phyloP scores from a whole-genome alignment of 2,113 vertebrate species.

The Ptychochromis oligacanthus region DNA sequence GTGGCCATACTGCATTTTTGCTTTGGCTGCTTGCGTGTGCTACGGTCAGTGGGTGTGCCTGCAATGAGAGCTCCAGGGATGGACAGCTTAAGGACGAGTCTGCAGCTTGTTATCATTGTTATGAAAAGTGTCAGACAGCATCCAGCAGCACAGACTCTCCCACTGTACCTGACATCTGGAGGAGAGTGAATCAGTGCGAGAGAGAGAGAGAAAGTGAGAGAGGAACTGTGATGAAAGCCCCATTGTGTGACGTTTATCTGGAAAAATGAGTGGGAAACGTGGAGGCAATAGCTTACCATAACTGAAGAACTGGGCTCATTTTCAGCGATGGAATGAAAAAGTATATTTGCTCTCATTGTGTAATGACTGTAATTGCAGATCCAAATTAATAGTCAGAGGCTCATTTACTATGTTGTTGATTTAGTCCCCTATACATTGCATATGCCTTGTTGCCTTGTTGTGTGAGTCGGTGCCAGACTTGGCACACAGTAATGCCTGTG shows the following conservation, averaged over 20 bases:
- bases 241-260: slow-evolving; percentile 66
- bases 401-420: slow-evolving; percentile 44
- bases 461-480: slow-evolving; percentile 75
- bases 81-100: slow-evolving; percentile 70
- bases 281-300: slow-evolving; percentile 28
- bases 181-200: slow-evolving; percentile 33
- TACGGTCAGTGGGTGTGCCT: slow-evolving; percentile 39
- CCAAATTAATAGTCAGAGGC: slow-evolving; percentile 50
- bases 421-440: slow-evolving; percentile 65
- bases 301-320: slow-evolving; percentile 35
- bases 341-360: slow-evolving; percentile 47
- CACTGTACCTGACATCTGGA: slow-evolving; percentile 81
- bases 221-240: slow-evolving; percentile 44
- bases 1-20: not conserved
- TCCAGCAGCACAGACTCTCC: slow-evolving; percentile 74
- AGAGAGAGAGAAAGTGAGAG: not conserved
- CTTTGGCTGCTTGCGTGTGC: slow-evolving; percentile 17
- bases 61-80: slow-evolving; percentile 45
- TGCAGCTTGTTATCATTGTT: slow-evolving; percentile 78
- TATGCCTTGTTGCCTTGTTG: slow-evolving; percentile 68
- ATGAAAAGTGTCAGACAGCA: slow-evolving; percentile 81
- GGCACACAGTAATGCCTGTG: slow-evolving; percentile 72
- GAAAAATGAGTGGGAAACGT: slow-evolving; percentile 57
- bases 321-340: slow-evolving; percentile 51
- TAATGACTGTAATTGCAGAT: slow-evolving; percentile 56